Percentiles rank a stretch among this genome's conserved stretches.
Evolutionary conservation across 2,797 vertebrate species (phyloP).

Genomic region (Malurus leucopterus): DNA sequence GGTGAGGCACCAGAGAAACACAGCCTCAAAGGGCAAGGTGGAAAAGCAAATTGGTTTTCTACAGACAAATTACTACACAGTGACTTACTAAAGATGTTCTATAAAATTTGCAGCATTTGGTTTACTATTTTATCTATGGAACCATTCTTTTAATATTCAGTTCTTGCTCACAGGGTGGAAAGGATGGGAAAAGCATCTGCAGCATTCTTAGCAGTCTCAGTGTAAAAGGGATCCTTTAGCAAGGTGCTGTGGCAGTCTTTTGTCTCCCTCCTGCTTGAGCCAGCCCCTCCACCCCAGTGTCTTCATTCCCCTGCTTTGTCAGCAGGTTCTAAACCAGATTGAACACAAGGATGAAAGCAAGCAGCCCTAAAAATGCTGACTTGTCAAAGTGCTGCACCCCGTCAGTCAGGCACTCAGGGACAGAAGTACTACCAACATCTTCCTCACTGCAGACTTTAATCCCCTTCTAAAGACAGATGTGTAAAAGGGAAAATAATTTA

Average conservation of each 20-base stretch:
- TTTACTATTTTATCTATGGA: neutral
- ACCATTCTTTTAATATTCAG: neutral
- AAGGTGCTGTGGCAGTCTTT: neutral
- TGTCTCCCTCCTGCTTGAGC: neutral
- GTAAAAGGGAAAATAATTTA: neutral
- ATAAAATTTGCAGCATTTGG: neutral
- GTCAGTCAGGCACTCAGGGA: neutral
- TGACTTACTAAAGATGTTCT: neutral
- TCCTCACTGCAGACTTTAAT: neutral
- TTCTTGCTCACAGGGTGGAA: neutral
- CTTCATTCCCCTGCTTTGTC: slow-evolving; percentile 4
- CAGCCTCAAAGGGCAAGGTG: neutral
- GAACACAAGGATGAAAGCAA: slow-evolving; percentile 1
- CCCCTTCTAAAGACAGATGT: neutral
- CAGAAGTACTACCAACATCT: neutral
- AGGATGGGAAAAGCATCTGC: neutral
- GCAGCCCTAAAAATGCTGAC: slow-evolving; percentile 4
- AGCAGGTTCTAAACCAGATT: neutral
- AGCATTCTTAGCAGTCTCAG: neutral
- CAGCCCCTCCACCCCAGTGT: neutral
- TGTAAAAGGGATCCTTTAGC: neutral
- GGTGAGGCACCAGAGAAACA: neutral
- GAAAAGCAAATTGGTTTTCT: neutral
- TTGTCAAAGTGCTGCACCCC: neutral
- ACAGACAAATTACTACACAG: neutral